Conservation (phyloP, 2,888 invertebrate species). For the Tenodera sinensis region DNA sequence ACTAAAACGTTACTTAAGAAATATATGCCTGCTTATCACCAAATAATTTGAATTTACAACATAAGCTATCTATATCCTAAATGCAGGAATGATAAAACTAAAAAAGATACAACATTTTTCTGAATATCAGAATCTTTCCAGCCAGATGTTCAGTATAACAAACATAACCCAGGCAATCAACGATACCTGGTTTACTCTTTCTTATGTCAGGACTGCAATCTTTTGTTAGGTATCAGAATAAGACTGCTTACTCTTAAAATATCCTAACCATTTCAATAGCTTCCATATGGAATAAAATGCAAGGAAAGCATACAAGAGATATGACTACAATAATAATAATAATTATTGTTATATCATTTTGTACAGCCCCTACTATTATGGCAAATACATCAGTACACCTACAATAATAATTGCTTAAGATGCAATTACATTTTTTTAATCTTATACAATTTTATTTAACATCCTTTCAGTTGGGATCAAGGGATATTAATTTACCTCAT, state of each 20-base stretch:
- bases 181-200: background rate
- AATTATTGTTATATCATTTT: background rate
- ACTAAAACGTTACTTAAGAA: background rate
- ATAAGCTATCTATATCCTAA: background rate
- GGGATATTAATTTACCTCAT: background rate
- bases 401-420: background rate
- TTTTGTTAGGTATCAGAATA: background rate
- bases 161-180: background rate
- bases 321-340: background rate
- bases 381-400: slow-evolving; percentile 2
- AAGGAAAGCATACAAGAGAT: background rate
- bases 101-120: background rate
- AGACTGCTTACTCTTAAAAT: background rate
- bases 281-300: background rate
- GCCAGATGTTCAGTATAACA: background rate
- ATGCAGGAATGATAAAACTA: background rate
- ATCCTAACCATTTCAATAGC: background rate
- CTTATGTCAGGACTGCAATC: background rate
- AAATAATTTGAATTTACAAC: background rate
- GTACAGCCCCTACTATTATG: background rate
- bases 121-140: background rate
- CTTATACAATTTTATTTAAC: background rate
- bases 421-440: slow-evolving; percentile 1
- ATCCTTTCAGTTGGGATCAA: background rate
- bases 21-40: background rate